A percentile compares a stretch with the other conserved stretches of the same genome.
Evolutionary conservation across 2,797 vertebrate genomes (phyloP).

Genomic region (Pelodytes ibericus): DNA sequence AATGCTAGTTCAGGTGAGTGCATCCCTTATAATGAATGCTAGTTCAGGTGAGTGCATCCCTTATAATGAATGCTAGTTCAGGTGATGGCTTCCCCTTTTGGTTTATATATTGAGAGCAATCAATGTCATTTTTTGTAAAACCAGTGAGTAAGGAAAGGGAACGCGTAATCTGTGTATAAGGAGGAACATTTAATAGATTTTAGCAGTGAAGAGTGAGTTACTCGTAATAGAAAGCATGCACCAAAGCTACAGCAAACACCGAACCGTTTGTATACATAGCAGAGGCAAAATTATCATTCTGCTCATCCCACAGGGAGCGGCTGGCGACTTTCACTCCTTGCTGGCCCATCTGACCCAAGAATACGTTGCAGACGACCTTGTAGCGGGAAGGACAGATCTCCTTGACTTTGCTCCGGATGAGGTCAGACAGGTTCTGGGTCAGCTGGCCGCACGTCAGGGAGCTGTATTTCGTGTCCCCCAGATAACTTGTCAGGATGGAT

Average conservation of each 20-base stretch:
- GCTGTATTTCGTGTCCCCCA: conserved; percentile 60
- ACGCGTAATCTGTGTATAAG: no score
- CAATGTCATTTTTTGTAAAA: no score
- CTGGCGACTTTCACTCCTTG: conserved; percentile 72
- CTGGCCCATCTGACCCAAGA: conserved; percentile 67
- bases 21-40: no score
- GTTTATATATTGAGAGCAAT: no score
- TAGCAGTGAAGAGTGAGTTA: no score
- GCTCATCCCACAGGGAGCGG: conserved; percentile 67
- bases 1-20: no score
- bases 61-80: no score
- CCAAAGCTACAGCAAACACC: conserved; percentile 72
- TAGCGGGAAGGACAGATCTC: conserved; percentile 71
- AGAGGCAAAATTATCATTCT: conserved; percentile 65
- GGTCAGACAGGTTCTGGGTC: conserved; percentile 66
- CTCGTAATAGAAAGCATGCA: conserved; percentile 72
- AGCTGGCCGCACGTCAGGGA: conserved; percentile 54
- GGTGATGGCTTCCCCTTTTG: no score
- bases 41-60: no score
- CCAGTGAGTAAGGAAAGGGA: no score
- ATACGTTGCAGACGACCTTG: conserved; percentile 74
- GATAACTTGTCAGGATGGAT: conserved; percentile 41
- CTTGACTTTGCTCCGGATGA: conserved; percentile 63
- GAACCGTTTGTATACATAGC: conserved; percentile 69
- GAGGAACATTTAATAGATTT: no score